Conservation (phyloP, 2,113 vertebrate species). For the Amphilophus citrinellus region DNA sequence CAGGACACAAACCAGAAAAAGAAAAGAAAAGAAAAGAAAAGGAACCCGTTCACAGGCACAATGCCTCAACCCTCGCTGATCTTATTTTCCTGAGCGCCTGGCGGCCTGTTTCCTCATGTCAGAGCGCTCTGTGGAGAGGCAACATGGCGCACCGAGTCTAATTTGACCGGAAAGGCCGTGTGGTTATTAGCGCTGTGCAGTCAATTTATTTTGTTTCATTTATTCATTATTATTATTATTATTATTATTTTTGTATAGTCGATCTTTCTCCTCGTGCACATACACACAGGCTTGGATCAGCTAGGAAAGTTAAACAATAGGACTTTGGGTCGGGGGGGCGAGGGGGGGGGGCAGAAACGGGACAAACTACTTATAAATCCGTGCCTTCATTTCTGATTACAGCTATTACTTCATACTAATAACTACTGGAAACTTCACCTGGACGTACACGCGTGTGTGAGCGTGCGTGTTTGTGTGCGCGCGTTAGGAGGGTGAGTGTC, state of each 20-base stretch:
- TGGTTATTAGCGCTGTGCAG: slow-evolving; percentile 13
- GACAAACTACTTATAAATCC: not conserved
- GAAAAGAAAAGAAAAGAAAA: not conserved
- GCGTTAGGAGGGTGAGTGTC: slow-evolving; percentile 68
- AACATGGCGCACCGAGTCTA: slow-evolving; percentile 72
- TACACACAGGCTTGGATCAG: not conserved
- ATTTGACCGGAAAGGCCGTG: slow-evolving; percentile 64
- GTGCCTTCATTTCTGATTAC: not conserved
- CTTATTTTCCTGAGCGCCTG: slow-evolving; percentile 42
- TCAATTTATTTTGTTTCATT: not conserved
- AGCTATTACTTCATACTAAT: not conserved
- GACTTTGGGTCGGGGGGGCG: not conserved
- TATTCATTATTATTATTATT: not conserved
- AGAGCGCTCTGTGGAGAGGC: slow-evolving; percentile 44
- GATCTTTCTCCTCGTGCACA: not conserved
- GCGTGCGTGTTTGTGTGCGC: slow-evolving; percentile 9
- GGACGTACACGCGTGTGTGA: slow-evolving; percentile 19
- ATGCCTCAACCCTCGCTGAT: not conserved
- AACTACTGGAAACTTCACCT: slow-evolving; percentile 59
- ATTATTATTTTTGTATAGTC: not conserved
- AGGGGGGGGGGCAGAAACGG: not conserved
- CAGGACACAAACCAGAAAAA: not conserved
- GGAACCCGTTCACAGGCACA: not conserved
- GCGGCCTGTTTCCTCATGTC: slow-evolving; percentile 71
- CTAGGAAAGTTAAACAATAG: not conserved